Conservation (phyloP, 2,888 invertebrate species). For the Helicoverpa assulta region DNA sequence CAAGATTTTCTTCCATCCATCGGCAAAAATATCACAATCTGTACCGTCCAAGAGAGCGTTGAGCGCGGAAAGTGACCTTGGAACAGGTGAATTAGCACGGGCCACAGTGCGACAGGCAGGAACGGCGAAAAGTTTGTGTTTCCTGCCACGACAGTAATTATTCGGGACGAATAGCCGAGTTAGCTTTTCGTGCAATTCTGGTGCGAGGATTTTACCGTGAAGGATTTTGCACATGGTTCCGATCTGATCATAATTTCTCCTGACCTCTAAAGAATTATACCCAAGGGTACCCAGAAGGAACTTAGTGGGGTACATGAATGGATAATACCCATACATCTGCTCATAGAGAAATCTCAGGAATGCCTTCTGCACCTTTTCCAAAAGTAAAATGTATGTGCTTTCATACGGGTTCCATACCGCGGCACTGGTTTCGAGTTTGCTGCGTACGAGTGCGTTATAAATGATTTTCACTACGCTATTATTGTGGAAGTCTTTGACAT, state of each 20-base stretch:
- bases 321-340: not conserved
- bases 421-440: constrained; percentile 4
- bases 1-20: not conserved
- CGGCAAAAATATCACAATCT: constrained; percentile 5
- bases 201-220: not conserved
- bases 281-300: constrained; percentile 3
- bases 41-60: not conserved
- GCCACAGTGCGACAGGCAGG: not conserved
- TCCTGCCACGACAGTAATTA: constrained; percentile 6
- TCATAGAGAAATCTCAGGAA: constrained; percentile 5
- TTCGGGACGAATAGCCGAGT: constrained; percentile 2
- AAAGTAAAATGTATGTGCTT: not conserved
- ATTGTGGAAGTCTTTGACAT: not conserved
- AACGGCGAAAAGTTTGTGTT: not conserved
- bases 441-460: not conserved
- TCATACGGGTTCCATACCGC: constrained; percentile 14
- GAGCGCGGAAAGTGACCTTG: not conserved
- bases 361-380: constrained; percentile 12
- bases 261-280: not conserved
- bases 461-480: not conserved
- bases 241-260: constrained; percentile 4
- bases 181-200: constrained; percentile 6
- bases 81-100: not conserved
- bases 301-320: constrained; percentile 6
- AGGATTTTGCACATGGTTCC: not conserved